phyloP scores from a whole-genome alignment of 2,888 invertebrate genomes.

The Cordilura impudica region DNA sequence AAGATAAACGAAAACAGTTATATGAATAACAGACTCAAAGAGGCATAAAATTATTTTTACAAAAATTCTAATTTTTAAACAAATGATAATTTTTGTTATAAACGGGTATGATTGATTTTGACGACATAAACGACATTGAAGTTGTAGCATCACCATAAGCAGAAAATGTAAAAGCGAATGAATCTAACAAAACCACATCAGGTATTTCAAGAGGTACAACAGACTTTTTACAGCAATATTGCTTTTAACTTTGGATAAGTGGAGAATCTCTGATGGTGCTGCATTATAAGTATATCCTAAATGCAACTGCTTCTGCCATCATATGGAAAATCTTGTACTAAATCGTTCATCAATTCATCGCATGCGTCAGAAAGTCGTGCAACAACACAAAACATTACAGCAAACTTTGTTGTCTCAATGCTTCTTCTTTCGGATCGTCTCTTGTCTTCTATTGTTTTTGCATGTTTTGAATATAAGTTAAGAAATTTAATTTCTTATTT shows the following conservation, averaged over 20 bases:
- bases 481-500: too few species aligned
- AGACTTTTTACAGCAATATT: neutral
- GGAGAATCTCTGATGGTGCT: constrained; percentile 15
- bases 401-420: too few species aligned
- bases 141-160: too few species aligned
- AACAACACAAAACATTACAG: too few species aligned
- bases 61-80: too few species aligned
- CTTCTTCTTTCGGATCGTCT: too few species aligned
- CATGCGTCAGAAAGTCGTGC: too few species aligned
- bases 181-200: neutral
- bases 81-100: neutral
- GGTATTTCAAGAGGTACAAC: neutral
- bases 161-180: neutral
- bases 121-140: too few species aligned
- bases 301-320: constrained; percentile 4
- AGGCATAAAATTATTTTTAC: neutral
- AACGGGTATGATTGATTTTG: neutral
- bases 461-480: too few species aligned
- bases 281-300: constrained; percentile 5
- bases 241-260: neutral
- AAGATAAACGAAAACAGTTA: neutral
- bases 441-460: too few species aligned
- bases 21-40: neutral
- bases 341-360: neutral
- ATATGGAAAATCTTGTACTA: constrained; percentile 13